Conservation (phyloP, 2,113 vertebrate genomes). For the Thunnus thynnus region DNA sequence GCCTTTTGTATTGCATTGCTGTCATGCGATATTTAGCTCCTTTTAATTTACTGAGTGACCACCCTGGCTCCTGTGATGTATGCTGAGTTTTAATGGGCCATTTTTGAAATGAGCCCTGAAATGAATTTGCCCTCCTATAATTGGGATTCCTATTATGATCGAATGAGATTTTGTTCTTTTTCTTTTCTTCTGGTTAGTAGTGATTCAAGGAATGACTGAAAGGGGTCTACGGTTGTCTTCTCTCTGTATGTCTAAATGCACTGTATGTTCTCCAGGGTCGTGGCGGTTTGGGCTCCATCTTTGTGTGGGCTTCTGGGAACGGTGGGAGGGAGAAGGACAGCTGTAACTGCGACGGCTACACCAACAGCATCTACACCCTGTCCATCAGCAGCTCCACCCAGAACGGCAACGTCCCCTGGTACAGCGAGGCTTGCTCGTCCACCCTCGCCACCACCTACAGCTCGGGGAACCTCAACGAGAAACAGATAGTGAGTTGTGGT, state of each 20-base stretch:
- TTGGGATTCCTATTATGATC: conserved; percentile 56
- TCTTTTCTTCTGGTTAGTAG: conserved; percentile 5
- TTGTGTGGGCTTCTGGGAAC: conserved; percentile 99
- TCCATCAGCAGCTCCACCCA: conserved; percentile 99
- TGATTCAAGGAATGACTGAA: conserved; percentile 27
- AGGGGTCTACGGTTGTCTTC: conserved; percentile 2
- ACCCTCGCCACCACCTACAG: conserved; percentile 98
- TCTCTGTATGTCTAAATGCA: conserved; percentile 53
- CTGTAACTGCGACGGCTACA: conserved; percentile 99
- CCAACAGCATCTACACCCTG: conserved; percentile 99
- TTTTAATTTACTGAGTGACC: conserved; percentile 69
- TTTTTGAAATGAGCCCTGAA: conserved; percentile 48
- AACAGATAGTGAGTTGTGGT: conserved; percentile 96
- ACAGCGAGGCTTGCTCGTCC: conserved; percentile 99
- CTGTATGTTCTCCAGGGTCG: conserved; percentile 90
- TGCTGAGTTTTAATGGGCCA: conserved; percentile 52
- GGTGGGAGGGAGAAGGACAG: conserved; percentile 96
- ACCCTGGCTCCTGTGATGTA: conserved; percentile 54
- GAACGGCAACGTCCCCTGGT: conserved; percentile 96
- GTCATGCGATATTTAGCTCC: conserved; percentile 63
- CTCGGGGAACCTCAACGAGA: conserved; percentile 95
- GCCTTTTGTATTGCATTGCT: conserved; percentile 58
- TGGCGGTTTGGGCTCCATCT: conserved; percentile 94
- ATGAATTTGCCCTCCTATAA: conserved; percentile 53
- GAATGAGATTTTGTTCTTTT: conserved; percentile 49